Conservation (phyloP, 92 coral and sea anemone species). For the Porites rus region DNA sequence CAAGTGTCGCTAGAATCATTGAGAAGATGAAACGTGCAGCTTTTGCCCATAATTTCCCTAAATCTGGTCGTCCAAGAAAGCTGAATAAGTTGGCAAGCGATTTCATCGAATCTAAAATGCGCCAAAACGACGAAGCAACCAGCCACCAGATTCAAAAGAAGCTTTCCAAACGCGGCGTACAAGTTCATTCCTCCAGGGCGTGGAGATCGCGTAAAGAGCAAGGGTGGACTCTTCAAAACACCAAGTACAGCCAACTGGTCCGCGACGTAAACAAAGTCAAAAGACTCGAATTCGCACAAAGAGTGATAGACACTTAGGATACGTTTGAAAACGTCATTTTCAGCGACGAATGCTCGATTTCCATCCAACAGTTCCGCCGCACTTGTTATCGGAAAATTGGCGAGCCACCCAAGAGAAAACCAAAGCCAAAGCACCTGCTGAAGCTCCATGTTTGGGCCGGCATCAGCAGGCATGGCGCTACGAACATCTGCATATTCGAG, state of each 20-base stretch:
- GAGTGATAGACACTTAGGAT: constrained; percentile 13
- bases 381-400: constrained; percentile 29
- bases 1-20: constrained; percentile 11
- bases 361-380: constrained; percentile 18
- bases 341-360: constrained; percentile 34
- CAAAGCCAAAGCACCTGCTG: constrained; percentile 36
- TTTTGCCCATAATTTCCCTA: background rate
- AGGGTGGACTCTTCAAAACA: constrained; percentile 22
- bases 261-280: constrained; percentile 33
- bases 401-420: constrained; percentile 36
- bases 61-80: constrained; percentile 38
- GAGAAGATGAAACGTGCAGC: background rate
- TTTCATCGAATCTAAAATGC: constrained; percentile 11
- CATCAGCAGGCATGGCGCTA: constrained; percentile 37
- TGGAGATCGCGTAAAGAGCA: constrained; percentile 10
- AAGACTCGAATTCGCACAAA: constrained; percentile 32
- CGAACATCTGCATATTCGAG: constrained; percentile 37
- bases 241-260: constrained; percentile 45
- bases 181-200: constrained; percentile 4
- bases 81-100: background rate
- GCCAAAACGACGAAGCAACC: constrained; percentile 22
- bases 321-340: constrained; percentile 30
- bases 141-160: constrained; percentile 18
- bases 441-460: constrained; percentile 52
- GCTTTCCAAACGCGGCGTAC: background rate